Evolutionary conservation across 2,797 vertebrate species (phyloP).

Genomic region (Sebastes cheni): DNA sequence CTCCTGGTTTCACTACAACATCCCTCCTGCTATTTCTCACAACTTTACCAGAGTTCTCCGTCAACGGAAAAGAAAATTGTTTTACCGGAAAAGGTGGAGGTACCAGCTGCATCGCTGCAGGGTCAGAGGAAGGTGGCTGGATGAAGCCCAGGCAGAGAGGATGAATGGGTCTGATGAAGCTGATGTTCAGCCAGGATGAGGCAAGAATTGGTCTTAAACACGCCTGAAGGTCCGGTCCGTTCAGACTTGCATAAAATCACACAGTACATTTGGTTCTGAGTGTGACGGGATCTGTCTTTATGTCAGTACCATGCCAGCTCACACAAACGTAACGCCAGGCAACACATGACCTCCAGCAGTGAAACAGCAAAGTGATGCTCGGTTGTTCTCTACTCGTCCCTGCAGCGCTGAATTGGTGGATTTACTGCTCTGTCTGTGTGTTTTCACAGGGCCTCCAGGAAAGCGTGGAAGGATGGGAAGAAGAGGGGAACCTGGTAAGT

Average conservation of each 20-base stretch:
- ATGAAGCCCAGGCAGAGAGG: constrained; percentile 7
- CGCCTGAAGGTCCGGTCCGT: not conserved
- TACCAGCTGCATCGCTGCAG: constrained; percentile 6
- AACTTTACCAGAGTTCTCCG: constrained; percentile 8
- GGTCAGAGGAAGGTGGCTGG: constrained; percentile 15
- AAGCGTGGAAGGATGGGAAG: constrained; percentile 88
- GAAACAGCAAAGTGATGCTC: constrained; percentile 37
- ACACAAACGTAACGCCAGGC: constrained; percentile 42
- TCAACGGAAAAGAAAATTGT: constrained; percentile 10
- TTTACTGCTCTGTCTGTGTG: constrained; percentile 66
- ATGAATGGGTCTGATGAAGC: not conserved
- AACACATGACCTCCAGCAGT: constrained; percentile 43
- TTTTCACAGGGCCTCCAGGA: constrained; percentile 90
- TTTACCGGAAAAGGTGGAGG: constrained; percentile 28
- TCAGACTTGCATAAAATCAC: constrained; percentile 7
- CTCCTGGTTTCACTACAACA: constrained; percentile 5
- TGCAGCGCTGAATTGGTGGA: constrained; percentile 30
- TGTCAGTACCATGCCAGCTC: constrained; percentile 33
- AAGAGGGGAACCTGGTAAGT: constrained; percentile 91
- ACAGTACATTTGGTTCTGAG: not conserved
- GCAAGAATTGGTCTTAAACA: not conserved
- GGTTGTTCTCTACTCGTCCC: constrained; percentile 42
- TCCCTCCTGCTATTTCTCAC: constrained; percentile 33
- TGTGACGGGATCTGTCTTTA: not conserved
- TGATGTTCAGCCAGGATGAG: not conserved